These are phyloP conservation scores for Mesorhabditis belari DNA, from an alignment of 2,888 invertebrate genomes.

Conservation along the genomic window DNA sequence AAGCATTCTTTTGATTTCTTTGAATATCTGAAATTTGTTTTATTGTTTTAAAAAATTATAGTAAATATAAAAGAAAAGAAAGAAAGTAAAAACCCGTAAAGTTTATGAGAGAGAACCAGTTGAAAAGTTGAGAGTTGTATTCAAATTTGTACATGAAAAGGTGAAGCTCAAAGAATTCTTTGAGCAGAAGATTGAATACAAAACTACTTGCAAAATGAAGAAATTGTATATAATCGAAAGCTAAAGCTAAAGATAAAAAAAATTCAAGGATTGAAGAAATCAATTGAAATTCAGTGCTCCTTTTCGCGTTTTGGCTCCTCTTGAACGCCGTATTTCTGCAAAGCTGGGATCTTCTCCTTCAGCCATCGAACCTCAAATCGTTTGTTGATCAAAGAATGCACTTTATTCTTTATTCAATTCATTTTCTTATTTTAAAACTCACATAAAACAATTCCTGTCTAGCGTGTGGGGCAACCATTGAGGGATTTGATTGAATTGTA, in stretches of 20 bases:
- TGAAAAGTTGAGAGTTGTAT: no score
- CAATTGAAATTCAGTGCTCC: no score
- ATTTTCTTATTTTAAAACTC: background rate
- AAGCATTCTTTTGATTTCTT: no score
- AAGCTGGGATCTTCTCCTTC: slow-evolving; percentile 37
- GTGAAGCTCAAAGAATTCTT: no score
- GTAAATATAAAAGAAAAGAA: background rate
- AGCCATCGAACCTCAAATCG: slow-evolving; percentile 22
- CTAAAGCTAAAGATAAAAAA: background rate
- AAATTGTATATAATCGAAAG: background rate
- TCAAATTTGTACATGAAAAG: no score
- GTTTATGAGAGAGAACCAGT: no score
- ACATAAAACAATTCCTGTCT: slow-evolving; percentile 45
- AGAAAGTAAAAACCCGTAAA: background rate
- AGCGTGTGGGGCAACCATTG: slow-evolving; percentile 30
- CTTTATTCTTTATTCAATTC: no score
- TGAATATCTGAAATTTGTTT: no score
- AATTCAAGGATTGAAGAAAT: no score
- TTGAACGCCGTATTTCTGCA: slow-evolving; percentile 29
- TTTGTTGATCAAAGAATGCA: background rate
- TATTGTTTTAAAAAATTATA: background rate
- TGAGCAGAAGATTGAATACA: no score
- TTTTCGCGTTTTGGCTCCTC: no score
- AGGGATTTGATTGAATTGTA: slow-evolving; percentile 42
- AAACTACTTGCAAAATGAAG: background rate